Conservation (phyloP, 2,797 vertebrate species). For the Acridotheres tristis region DNA sequence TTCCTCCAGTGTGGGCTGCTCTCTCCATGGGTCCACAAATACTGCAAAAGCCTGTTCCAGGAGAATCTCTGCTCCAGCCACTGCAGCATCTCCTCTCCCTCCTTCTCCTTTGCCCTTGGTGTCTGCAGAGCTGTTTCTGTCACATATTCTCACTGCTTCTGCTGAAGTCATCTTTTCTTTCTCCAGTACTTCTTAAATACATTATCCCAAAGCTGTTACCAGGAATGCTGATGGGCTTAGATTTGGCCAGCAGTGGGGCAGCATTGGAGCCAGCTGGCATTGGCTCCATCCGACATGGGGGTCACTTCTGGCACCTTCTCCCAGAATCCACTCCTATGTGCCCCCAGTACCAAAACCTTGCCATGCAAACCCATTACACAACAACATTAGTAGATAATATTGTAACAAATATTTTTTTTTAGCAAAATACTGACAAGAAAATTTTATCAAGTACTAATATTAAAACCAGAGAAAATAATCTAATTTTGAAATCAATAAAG, state of each 20-base stretch:
- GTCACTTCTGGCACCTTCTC: not conserved
- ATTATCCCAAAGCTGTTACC: not conserved
- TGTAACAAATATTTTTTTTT: not conserved
- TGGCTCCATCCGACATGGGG: no score
- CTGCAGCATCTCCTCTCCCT: not conserved
- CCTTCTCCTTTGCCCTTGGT: not conserved
- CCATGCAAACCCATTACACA: not conserved
- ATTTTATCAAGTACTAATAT: not conserved
- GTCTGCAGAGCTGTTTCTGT: not conserved
- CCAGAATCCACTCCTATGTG: not conserved
- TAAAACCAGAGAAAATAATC: not conserved
- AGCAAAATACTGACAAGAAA: not conserved
- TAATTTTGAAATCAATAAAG: not conserved
- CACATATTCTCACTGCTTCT: not conserved
- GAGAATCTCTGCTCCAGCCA: not conserved
- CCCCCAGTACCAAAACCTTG: not conserved
- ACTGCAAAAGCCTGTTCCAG: not conserved
- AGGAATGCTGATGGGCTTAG: not conserved
- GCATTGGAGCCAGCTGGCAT: not conserved
- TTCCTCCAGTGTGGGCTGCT: not conserved
- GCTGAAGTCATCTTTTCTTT: not conserved
- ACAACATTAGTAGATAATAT: not conserved
- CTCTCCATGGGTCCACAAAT: not conserved
- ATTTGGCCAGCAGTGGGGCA: rapidly evolving
- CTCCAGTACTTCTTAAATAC: not conserved